These are phyloP conservation scores for Poeciliopsis retropinna DNA, from an alignment of 2,113 vertebrate species.

Conservation along the genomic window DNA sequence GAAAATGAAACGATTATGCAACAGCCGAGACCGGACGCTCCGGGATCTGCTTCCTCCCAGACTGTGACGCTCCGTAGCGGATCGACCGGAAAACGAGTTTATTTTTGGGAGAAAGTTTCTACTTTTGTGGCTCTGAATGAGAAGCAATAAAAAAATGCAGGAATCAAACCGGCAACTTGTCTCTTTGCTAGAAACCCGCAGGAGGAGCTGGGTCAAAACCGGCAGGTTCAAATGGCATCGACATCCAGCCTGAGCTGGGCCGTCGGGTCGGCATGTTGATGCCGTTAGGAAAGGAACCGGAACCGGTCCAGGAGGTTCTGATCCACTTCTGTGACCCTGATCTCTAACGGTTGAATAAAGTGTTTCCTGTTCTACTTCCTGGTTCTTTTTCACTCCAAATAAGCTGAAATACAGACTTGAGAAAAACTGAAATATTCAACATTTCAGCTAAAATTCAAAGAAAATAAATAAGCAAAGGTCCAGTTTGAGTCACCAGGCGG, in stretches of 20 bases:
- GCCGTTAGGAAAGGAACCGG: neutral
- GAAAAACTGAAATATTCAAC: neutral
- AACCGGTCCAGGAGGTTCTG: neutral
- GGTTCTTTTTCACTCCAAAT: neutral
- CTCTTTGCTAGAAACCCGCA: no score
- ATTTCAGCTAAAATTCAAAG: conserved; percentile 1
- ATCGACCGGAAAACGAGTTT: neutral
- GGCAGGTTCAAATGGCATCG: no score
- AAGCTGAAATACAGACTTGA: no score
- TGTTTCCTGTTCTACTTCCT: conserved; percentile 65
- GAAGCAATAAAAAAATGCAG: conserved; percentile 57
- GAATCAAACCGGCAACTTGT: neutral
- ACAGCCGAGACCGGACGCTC: conserved; percentile 15
- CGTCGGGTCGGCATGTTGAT: neutral
- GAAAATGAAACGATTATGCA: conserved; percentile 60
- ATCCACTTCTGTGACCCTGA: conserved; percentile 57
- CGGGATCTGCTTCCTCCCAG: no score
- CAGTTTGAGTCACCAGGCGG: no score
- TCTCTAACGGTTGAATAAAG: conserved; percentile 83
- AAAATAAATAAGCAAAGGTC: neutral
- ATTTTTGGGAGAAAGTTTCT: conserved; percentile 52
- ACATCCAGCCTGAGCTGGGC: no score
- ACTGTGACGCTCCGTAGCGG: no score
- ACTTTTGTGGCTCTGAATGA: conserved; percentile 13
- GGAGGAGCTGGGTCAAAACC: no score